Evolutionary conservation across 2,797 vertebrate species (phyloP).

Genomic region (Brotogeris chrysoptera): DNA sequence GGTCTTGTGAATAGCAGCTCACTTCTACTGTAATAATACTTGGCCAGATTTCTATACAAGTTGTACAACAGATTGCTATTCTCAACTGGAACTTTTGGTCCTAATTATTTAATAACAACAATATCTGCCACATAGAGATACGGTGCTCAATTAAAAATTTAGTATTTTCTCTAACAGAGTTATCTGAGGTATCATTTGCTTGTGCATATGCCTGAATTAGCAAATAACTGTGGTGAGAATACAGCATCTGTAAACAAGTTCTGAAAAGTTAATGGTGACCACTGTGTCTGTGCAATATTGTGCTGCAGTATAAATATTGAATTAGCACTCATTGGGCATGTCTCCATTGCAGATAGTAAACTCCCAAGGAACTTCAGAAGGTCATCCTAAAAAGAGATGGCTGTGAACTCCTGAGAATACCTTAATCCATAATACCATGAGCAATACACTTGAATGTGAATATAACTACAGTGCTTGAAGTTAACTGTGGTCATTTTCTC

Average conservation of each 20-base stretch:
- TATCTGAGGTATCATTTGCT: not conserved
- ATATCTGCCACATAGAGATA: not conserved
- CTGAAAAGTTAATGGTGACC: not conserved
- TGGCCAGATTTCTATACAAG: not conserved
- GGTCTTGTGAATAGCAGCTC: not conserved
- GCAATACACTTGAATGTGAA: not conserved
- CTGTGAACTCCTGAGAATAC: not conserved
- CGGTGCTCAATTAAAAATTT: slow-evolving; percentile 12
- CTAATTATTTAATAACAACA: not conserved
- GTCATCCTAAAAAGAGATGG: not conserved
- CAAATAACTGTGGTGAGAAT: not conserved
- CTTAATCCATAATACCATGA: not conserved
- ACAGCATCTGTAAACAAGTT: not conserved
- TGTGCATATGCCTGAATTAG: not conserved
- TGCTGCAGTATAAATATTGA: slow-evolving; percentile 31
- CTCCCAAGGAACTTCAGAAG: not conserved
- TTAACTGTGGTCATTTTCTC: not conserved
- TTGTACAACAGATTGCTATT: not conserved
- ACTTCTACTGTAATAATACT: not conserved
- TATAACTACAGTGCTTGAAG: not conserved
- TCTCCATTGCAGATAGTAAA: not conserved
- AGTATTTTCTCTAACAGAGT: not conserved
- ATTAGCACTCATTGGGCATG: not conserved
- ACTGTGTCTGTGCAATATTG: not conserved
- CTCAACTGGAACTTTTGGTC: not conserved